Evolutionary conservation across 2,888 invertebrate genomes (phyloP), one percentile per base, ranked within the genome.

Genomic region (Bhutanitis thaidina): DNA sequence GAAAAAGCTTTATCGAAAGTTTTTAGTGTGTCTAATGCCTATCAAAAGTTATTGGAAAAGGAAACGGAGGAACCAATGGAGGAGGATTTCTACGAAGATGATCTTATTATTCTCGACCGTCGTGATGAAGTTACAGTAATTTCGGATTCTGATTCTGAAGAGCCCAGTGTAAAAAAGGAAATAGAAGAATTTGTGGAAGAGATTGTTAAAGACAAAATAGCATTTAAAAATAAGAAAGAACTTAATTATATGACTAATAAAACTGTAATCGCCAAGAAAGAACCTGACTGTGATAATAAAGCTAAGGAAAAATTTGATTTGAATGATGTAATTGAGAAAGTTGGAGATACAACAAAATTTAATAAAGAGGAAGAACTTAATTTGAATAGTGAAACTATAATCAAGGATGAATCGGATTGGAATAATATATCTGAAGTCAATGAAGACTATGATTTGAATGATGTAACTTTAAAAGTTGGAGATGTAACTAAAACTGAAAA

Each of bases 11-110:
- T 49, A 25, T 43, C 38, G 0, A 39, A 44, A 43, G 34, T 49
- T 0, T 49, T 49, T 9, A 43, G 29, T 29, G 15, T 36, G 9
- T 41, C 39, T 3, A 41, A 15, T 3, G 14, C 27, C 16, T 49
- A 49, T 38, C 30, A 27, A 10, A 43, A 34, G 25, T 44, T 49
- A 7, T 12, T 44, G 3, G 43, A 49, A 12, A 49, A 39, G 27
- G 49, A 49, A 32, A 37, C 15, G 4, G 38, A 25, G 0, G 34
- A 43, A 15, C 16, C 12, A 8, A 9, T n/a, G n/a, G 27, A 49
- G 0, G 43, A 49, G 3, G 20, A 13, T n/a, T n/a, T n/a, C n/a
- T 43, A 43, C 25, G 16, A 12, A 7, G 36, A 43, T n/a, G 36
- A 37, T 7, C 10, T 49, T 3, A 45, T 45, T 1, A 15, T 45